Conservation (phyloP, 2,113 vertebrate genomes). For the Sterna hirundo region DNA sequence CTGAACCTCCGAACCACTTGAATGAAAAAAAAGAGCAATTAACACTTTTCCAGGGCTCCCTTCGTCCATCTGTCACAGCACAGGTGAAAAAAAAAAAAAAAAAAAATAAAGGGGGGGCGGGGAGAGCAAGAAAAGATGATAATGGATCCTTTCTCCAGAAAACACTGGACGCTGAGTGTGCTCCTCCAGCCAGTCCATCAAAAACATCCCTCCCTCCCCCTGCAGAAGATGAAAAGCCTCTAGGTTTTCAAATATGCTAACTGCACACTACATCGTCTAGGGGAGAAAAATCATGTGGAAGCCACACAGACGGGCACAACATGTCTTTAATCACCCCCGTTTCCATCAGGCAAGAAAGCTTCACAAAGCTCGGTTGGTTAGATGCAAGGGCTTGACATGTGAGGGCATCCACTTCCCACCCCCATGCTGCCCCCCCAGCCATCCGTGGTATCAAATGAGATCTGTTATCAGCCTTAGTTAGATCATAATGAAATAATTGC, state of each 20-base stretch:
- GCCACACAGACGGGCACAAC: conserved; percentile 36
- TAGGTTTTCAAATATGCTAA: conserved; percentile 64
- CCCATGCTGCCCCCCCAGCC: conserved; percentile 25
- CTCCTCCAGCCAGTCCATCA: conserved; percentile 46
- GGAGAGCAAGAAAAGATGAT: neutral
- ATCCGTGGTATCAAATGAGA: conserved; percentile 19
- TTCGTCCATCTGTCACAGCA: conserved; percentile 78
- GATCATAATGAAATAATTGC: conserved; percentile 69
- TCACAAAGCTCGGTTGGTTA: conserved; percentile 3
- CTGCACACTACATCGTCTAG: neutral
- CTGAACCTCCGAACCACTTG: conserved; percentile 77
- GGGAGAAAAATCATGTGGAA: conserved; percentile 51
- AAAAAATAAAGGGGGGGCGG: neutral
- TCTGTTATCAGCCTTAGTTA: conserved; percentile 60
- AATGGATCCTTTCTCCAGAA: conserved; percentile 51
- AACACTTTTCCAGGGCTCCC: conserved; percentile 69
- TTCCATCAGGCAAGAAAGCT: conserved; percentile 46
- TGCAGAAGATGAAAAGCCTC: neutral
- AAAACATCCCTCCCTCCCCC: neutral
- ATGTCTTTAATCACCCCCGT: conserved; percentile 57
- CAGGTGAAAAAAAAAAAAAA: conserved; percentile 70
- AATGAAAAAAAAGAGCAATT: conserved; percentile 81
- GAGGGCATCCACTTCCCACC: conserved; percentile 27
- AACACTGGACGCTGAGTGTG: conserved; percentile 52
- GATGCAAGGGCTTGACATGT: conserved; percentile 50